A percentile compares a stretch with the other conserved stretches of the same genome.
These are phyloP conservation scores for Oasisia sp. DNA, from an alignment of 2,888 invertebrate genomes.

Conservation along the genomic window DNA sequence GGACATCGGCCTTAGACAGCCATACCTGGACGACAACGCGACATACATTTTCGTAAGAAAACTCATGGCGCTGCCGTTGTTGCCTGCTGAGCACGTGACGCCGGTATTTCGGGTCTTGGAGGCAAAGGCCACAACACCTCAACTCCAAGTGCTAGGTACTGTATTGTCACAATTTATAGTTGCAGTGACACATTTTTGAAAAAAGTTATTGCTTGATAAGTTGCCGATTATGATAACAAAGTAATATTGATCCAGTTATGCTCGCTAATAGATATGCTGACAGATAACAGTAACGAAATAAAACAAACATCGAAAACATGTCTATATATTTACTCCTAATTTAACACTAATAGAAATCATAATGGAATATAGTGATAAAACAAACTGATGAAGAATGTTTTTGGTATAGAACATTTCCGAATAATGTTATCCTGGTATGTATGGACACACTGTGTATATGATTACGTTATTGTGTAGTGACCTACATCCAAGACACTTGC, in stretches of 20 bases:
- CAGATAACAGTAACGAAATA: neutral
- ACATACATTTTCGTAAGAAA: neutral
- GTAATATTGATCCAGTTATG: constrained; percentile 20
- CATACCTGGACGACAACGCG: neutral
- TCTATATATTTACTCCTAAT: too few relatives aligned
- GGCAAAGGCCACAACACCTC: neutral
- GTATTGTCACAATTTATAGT: too few relatives aligned
- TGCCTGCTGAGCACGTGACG: neutral
- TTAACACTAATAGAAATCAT: neutral
- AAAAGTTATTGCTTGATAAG: constrained; percentile 13
- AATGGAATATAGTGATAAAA: neutral
- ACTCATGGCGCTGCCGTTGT: neutral
- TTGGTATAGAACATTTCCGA: too few relatives aligned
- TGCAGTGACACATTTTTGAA: neutral
- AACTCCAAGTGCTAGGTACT: neutral
- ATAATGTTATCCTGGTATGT: too few relatives aligned
- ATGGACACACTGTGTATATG: too few relatives aligned
- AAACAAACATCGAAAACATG: neutral
- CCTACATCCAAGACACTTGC: neutral
- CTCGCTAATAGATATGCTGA: constrained; percentile 18
- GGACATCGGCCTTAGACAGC: neutral
- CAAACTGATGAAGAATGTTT: too few relatives aligned
- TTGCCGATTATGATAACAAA: neutral
- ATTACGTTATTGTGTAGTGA: neutral
- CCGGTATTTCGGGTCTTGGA: neutral